Evolutionary conservation across 2,888 invertebrate genomes (phyloP), one percentile per base, ranked within the genome.

Genomic region (Ecdyonurus torrentis): DNA sequence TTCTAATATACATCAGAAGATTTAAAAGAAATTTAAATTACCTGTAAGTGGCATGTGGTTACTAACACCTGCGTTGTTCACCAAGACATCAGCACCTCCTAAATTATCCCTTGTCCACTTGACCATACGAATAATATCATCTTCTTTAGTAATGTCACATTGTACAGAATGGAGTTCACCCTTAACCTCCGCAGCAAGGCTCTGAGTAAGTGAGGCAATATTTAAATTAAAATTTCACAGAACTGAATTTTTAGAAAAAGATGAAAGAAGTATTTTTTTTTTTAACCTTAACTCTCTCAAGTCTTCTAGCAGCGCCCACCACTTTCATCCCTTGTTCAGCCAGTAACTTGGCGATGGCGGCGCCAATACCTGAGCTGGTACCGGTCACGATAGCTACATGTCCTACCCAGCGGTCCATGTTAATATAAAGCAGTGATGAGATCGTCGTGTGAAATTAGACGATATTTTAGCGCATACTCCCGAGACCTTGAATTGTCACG

Each of bases 391-490:
- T n/a, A 3, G 61, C 61, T 1, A 61, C 20, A 5, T 50, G 53
- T 10, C 58, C 24, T 24, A 20, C 37, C 62, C 62, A 62, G 1
- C 62, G 62, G 19, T 62, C 62, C 62, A 62, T 62, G n/a, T n/a
- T n/a, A n/a, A n/a, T n/a, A n/a, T n/a, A n/a, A n/a, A n/a, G n/a
- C n/a, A n/a, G n/a, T n/a, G n/a, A n/a, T n/a, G n/a, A n/a, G n/a
- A n/a, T n/a, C n/a, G n/a, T n/a, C n/a, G n/a, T n/a, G n/a, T n/a
- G n/a, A n/a, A n/a, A n/a, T n/a, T n/a, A n/a, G n/a, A n/a, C n/a
- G n/a, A n/a, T n/a, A n/a, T n/a, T n/a, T n/a, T n/a, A n/a, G n/a
- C n/a, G n/a, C n/a, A n/a, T n/a, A n/a, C n/a, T 62, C 1, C 23
- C 60, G 37, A 5, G 15, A 37, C 37, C 15, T 37, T 5, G 7